Evolutionary conservation across 2,797 vertebrate species (phyloP).

Genomic region (Melanogrammus aeglefinus): DNA sequence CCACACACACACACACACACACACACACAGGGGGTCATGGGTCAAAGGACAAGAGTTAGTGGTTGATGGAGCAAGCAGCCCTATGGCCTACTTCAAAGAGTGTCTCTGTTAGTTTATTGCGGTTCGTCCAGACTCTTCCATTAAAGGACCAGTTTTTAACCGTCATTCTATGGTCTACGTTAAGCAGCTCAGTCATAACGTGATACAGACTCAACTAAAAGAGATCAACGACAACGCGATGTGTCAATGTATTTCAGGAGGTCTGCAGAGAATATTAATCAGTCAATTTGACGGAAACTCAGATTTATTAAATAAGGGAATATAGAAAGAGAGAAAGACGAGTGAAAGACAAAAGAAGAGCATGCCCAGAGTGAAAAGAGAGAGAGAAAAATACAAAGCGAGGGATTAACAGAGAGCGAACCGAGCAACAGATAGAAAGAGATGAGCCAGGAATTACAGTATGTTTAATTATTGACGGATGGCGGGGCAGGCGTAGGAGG

Average conservation of each 20-base stretch:
- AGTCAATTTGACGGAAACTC: too few relatives aligned
- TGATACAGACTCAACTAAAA: not conserved
- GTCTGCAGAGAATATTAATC: too few relatives aligned
- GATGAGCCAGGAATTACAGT: conserved; percentile 7
- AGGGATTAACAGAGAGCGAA: not conserved
- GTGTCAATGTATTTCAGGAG: too few relatives aligned
- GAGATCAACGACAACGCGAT: too few relatives aligned
- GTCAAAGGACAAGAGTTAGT: not conserved
- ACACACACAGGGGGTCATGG: not conserved
- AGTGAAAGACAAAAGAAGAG: not conserved
- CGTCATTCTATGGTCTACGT: not conserved
- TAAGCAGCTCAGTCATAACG: not conserved
- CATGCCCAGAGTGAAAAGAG: not conserved
- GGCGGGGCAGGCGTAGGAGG: conserved; percentile 5
- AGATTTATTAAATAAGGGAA: not conserved
- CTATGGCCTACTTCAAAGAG: too few relatives aligned
- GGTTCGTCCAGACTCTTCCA: not conserved
- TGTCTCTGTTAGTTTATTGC: too few relatives aligned
- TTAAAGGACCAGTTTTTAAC: not conserved
- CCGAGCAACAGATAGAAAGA: not conserved
- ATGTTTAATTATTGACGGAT: conserved; percentile 37
- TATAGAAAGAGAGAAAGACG: not conserved
- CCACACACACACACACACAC: not conserved
- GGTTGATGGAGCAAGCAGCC: not conserved
- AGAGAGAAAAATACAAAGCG: too few relatives aligned